Base-by-base conservation (phyloP, 1,140 invertebrate species). In the Drosophila erecta region DNA sequence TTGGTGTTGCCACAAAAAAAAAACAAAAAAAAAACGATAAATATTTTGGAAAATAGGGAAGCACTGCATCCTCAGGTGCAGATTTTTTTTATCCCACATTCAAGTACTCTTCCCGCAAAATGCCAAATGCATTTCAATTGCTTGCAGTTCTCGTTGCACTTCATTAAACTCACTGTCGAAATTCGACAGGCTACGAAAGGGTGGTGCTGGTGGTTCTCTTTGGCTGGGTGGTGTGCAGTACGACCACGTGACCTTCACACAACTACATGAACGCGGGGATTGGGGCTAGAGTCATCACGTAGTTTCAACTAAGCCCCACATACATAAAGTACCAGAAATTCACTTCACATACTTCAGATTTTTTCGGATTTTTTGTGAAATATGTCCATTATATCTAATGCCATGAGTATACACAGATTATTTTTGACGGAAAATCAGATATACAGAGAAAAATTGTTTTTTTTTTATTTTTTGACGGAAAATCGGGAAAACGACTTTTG, bases 111-210 rank as follows among this genome's bases (percentile, higher is more conserved):
- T 11, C 53, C n/a, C 35, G 22, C 35, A 22, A 72, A 71, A 54
- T 62, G 47, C 47, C 69, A 61, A 61, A 76, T 74, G 79, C 79
- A 81, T 87, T 86, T 86, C 83, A 87, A 87, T 86, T 76, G 83
- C 79, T 77, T 70, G 60, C 71, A 75, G 64, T 75, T 64, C 66
- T 79, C 79, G 83, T 86, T 81, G 81, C 83, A 86, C 81, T 87
- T 86, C 83, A 86, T 86, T 86, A 87, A 87, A 76, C 79, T 78
- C 83, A 59, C 70, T 72, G 79, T 70, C 83, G 60, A 81, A 54
- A 76, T 75, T 75, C 72, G 70, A 75, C 71, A 75, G 59, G 33
- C 66, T 37, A 24, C 17, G 41, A 30, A 37, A 37, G 49, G 33
- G 55, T 53, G 37, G 41, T 46, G 62, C 20, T 10, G 30, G 30